phyloP scores from a whole-genome alignment of 23 tunicate species.

The Ciona savignyi region DNA sequence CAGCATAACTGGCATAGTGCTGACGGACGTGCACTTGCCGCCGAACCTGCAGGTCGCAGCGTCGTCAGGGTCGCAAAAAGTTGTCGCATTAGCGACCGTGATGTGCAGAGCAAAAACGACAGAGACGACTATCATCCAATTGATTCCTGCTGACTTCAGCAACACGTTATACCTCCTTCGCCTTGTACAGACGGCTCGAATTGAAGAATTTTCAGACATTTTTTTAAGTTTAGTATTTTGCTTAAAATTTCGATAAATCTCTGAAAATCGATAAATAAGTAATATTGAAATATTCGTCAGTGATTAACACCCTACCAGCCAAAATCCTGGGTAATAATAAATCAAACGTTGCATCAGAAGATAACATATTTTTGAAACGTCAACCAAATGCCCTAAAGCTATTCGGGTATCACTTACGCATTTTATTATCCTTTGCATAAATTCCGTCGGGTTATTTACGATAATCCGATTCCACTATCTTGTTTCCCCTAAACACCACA shows the following conservation, averaged over 20 bases:
- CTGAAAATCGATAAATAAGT: too few relatives aligned
- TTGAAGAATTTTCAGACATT: too few relatives aligned
- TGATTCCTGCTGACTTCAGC: not conserved
- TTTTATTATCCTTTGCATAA: not conserved
- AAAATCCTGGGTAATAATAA: too few relatives aligned
- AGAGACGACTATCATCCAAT: not conserved
- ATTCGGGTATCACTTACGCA: not conserved
- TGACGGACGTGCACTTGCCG: constrained; percentile 8
- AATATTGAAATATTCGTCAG: too few relatives aligned
- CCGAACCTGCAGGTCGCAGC: constrained; percentile 12
- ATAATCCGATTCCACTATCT: not conserved
- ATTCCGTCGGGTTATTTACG: not conserved
- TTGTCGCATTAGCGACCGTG: not conserved
- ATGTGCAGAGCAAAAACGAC: not conserved
- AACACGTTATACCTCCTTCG: not conserved
- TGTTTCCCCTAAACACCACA: not conserved
- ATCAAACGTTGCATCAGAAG: not conserved
- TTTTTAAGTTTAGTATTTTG: too few relatives aligned
- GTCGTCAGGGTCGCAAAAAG: constrained; percentile 18
- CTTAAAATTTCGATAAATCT: too few relatives aligned
- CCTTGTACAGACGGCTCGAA: not conserved
- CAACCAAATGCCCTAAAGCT: not conserved
- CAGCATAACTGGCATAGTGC: constrained; percentile 2
- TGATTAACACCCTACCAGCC: too few relatives aligned
- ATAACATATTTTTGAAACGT: not conserved